Conservation (phyloP, 2,888 invertebrate species). For the Leucoma salicis region DNA sequence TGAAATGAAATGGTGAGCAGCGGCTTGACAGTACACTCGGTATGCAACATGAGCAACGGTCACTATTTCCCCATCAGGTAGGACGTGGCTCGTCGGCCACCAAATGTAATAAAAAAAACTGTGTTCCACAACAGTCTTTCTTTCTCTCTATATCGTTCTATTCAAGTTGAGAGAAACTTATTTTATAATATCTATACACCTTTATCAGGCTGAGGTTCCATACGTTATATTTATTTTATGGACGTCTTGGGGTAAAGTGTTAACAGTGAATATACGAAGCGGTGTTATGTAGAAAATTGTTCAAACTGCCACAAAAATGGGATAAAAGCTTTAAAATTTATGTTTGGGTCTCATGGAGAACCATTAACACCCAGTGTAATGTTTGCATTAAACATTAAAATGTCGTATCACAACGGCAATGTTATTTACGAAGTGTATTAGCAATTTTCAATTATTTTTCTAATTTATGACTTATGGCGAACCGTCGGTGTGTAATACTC, state of each 20-base stretch:
- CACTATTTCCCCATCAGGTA: no score
- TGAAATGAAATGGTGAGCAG: no score
- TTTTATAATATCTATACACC: no score
- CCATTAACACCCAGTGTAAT: slow-evolving; percentile 72
- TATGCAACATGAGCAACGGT: no score
- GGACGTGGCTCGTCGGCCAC: no score
- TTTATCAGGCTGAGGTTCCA: no score
- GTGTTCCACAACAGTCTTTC: no score
- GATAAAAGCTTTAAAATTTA: slow-evolving; percentile 69
- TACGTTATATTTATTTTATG: slow-evolving; percentile 24
- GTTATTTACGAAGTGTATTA: slow-evolving; percentile 68
- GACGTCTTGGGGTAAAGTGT: slow-evolving; percentile 21
- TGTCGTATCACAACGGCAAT: slow-evolving; percentile 58
- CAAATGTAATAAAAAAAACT: no score
- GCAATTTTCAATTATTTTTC: slow-evolving; percentile 65
- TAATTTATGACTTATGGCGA: not conserved
- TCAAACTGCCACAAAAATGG: slow-evolving; percentile 61
- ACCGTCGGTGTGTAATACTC: no score
- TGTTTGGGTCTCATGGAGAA: slow-evolving; percentile 61
- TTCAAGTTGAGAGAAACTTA: no score
- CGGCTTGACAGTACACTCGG: no score
- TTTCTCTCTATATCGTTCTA: no score
- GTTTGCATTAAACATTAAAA: slow-evolving; percentile 77
- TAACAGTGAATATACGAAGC: slow-evolving; percentile 41
- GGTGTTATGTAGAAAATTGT: slow-evolving; percentile 48